Base-by-base conservation (phyloP, 2,888 invertebrate genomes). In the Anaspis maculata region DNA sequence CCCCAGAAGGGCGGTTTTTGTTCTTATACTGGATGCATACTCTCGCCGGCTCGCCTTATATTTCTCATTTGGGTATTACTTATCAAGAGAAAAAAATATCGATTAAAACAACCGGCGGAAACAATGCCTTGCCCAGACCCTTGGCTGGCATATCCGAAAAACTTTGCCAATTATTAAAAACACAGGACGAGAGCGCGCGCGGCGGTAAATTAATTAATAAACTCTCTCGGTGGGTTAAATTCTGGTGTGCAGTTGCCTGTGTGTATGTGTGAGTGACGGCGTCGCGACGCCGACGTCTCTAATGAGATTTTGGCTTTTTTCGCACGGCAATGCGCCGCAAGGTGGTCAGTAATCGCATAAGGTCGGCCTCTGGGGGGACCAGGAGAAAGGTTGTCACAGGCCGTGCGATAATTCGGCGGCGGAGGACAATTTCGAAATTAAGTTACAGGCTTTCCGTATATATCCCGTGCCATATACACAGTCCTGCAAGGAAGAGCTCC, bases 301-400 rank as follows among this genome's bases (percentile, higher is more conserved):
- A 39, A 39, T 32, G 24, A 30, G 35, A 36, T 35, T 37, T 21
- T 5, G 30, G 3, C 22, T 9, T 2, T 31, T 25, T 31, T 34
- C 22, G 26, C 14, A 2, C 19, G 30, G 10, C 30, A 33, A 37
- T 38, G 29, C 32, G 42, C 42, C 41, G 38, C 34, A 45, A 60
- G 61, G 59, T 60, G 61, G 61, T 62, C 62, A 62, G 53, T 62
- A 61, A 62, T 61, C 56, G 49, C 46, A 58, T 61, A 57, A n/a
- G n/a, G 51, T 43, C 45, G 46, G 38, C 49, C 57, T 56, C 56
- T 51, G 44, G 56, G 57, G 51, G 44, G n/a, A n/a, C n/a, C n/a
- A n/a, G n/a, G n/a, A n/a, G n/a, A n/a, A 43, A 46, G 48, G 54
- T 59, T 59, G 61, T 61, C 59, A 60, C 58, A 54, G n/a, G n/a